Conservation (phyloP, 2,888 invertebrate genomes). For the Chaetoderma sp. region DNA sequence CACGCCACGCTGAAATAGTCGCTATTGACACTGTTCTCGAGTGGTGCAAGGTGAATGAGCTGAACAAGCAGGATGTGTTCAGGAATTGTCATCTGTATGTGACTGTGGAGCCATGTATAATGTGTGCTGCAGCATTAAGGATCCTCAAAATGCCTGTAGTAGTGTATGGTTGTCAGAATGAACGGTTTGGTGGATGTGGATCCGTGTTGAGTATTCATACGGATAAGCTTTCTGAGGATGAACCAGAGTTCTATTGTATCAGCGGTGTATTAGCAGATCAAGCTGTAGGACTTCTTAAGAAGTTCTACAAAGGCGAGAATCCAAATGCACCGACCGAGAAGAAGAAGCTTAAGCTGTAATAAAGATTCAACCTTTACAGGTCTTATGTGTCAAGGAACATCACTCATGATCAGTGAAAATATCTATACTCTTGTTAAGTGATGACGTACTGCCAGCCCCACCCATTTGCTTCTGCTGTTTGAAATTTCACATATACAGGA, state of each 20-base stretch:
- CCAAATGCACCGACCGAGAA: constrained; percentile 73
- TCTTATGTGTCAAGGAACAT: no score
- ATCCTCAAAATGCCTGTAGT: constrained; percentile 76
- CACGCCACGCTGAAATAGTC: constrained; percentile 94
- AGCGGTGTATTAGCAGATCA: constrained; percentile 81
- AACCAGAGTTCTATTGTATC: constrained; percentile 50
- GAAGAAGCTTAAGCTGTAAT: constrained; percentile 58
- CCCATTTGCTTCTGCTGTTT: no score
- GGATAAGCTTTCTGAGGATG: constrained; percentile 45
- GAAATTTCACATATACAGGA: no score
- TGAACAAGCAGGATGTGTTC: constrained; percentile 74
- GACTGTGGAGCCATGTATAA: constrained; percentile 98
- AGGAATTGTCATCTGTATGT: constrained; percentile 74
- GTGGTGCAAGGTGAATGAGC: constrained; percentile 73
- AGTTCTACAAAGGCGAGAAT: constrained; percentile 95
- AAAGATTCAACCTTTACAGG: neutral
- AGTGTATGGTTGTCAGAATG: constrained; percentile 93
- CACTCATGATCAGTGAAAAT: no score
- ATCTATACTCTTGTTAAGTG: no score
- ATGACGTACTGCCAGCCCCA: no score
- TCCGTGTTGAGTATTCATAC: constrained; percentile 85
- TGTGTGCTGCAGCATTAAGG: constrained; percentile 82
- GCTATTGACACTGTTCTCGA: constrained; percentile 83
- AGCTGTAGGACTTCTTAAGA: constrained; percentile 88
- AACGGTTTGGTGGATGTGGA: constrained; percentile 93